phyloP scores from a whole-genome alignment of 2,113 vertebrate species.

The Meriones unguiculatus region DNA sequence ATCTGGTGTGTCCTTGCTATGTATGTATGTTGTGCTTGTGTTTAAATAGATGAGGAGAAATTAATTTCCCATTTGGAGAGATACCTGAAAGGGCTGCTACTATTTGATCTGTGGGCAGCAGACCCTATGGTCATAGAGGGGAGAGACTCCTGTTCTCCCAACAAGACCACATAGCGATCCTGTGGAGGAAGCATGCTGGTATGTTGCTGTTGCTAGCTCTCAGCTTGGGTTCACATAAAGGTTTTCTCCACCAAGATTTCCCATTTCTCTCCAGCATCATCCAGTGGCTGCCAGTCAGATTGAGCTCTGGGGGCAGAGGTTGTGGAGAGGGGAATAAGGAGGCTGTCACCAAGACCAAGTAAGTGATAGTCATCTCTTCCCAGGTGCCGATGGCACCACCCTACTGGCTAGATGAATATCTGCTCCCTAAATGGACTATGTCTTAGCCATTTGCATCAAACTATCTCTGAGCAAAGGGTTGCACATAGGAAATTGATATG shows the following conservation, averaged over 20 bases:
- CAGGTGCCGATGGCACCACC: too few relatives aligned
- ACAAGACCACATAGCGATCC: neutral
- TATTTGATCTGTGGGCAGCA: neutral
- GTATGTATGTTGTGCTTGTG: neutral
- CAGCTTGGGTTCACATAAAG: too few relatives aligned
- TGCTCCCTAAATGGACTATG: neutral
- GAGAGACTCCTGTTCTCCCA: neutral
- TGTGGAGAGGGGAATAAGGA: neutral
- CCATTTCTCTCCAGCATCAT: neutral
- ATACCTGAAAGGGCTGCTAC: neutral
- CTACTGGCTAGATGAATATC: neutral
- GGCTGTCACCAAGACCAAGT: neutral
- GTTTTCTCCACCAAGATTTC: neutral
- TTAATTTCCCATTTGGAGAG: slow-evolving; percentile 9
- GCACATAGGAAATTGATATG: neutral
- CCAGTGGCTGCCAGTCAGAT: neutral
- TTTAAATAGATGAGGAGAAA: neutral
- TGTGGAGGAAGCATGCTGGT: neutral
- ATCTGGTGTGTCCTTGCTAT: neutral
- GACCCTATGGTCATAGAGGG: neutral
- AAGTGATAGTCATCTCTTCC: neutral
- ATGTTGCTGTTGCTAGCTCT: neutral
- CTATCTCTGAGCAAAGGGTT: neutral
- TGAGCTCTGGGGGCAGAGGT: neutral
- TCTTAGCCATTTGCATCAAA: neutral